Conservation (phyloP, 2,888 invertebrate genomes). For the Cephus nigrinus region DNA sequence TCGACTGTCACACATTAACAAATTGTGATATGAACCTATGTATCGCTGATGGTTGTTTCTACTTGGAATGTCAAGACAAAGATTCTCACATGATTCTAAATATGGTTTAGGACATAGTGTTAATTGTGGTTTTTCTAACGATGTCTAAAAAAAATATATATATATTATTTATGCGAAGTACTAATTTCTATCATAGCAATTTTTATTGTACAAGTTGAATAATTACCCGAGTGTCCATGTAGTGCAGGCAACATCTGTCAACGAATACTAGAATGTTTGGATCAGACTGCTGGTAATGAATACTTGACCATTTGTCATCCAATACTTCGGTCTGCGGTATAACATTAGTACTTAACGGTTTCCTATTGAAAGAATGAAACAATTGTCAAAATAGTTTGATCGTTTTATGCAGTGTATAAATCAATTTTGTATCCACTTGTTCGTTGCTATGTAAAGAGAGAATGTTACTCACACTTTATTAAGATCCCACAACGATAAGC, state of each 20-base stretch:
- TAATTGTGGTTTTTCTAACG: constrained; percentile 42
- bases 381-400: too few species aligned
- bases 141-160: constrained; percentile 33
- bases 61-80: constrained; percentile 48
- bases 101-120: constrained; percentile 50
- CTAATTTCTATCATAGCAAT: not conserved
- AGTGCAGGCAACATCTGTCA: constrained; percentile 57
- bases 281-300: constrained; percentile 47
- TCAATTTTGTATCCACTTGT: too few species aligned
- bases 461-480: constrained; percentile 39
- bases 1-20: constrained; percentile 55
- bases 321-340: constrained; percentile 30
- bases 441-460: not conserved
- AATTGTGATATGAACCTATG: constrained; percentile 53
- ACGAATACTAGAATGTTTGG: constrained; percentile 46
- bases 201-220: not conserved
- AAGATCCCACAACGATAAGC: constrained; percentile 50
- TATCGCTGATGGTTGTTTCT: constrained; percentile 50
- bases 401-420: too few species aligned
- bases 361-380: constrained; percentile 31
- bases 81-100: constrained; percentile 53
- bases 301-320: constrained; percentile 52
- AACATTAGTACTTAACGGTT: constrained; percentile 28
- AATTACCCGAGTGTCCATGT: constrained; percentile 53
- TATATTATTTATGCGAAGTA: not conserved